phyloP scores from a whole-genome alignment of 2,888 invertebrate species.

The Chrysodeixis includens region DNA sequence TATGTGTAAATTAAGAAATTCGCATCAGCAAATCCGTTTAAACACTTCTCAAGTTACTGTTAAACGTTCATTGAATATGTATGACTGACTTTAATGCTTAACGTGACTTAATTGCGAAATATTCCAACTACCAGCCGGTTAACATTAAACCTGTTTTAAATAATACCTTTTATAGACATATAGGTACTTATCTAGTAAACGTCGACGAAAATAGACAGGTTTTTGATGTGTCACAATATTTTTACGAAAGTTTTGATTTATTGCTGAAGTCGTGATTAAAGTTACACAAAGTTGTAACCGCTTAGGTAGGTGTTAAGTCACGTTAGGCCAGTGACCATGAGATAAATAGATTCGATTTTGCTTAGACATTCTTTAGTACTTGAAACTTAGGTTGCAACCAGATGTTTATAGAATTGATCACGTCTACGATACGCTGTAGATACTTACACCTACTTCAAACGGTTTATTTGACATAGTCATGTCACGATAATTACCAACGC shows the following conservation, averaged over 20 bases:
- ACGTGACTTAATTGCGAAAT: slow-evolving; percentile 60
- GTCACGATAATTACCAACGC: too few species aligned
- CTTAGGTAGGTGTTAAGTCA: background rate
- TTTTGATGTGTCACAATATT: slow-evolving; percentile 19
- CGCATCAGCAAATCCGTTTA: slow-evolving; percentile 28
- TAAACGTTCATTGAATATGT: slow-evolving; percentile 56
- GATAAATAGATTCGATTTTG: slow-evolving; percentile 3
- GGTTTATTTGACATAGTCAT: too few species aligned
- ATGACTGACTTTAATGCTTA: slow-evolving; percentile 53
- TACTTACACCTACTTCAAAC: too few species aligned
- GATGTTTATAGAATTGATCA: slow-evolving; percentile 1
- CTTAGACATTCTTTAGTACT: slow-evolving; percentile 1
- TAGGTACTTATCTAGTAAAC: slow-evolving; percentile 10
- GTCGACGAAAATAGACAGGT: slow-evolving; percentile 26
- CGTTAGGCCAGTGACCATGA: background rate
- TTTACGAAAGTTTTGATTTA: slow-evolving; percentile 11
- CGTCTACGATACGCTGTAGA: too few species aligned
- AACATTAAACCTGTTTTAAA: slow-evolving; percentile 44
- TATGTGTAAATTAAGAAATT: slow-evolving; percentile 26
- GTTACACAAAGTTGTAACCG: background rate
- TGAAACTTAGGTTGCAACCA: slow-evolving; percentile 1
- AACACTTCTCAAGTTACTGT: slow-evolving; percentile 52
- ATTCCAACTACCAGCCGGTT: slow-evolving; percentile 49
- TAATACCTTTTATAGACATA: slow-evolving; percentile 42
- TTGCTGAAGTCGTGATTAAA: background rate